phyloP scores from a whole-genome alignment of 2,797 vertebrate species.

The Acanthornis magna region DNA sequence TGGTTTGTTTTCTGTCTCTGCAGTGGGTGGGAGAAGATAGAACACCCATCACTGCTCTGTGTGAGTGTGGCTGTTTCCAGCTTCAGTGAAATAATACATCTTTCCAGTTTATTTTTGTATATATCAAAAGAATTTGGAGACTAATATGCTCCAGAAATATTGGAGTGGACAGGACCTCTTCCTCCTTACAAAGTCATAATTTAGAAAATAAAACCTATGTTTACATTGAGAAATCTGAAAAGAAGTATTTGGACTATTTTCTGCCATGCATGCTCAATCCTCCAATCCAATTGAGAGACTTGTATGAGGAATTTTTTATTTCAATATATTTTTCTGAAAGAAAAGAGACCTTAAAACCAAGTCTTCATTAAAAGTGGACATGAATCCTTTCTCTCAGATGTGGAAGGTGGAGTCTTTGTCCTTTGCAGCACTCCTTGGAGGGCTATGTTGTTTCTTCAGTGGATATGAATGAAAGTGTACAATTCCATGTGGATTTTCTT shows the following conservation, averaged over 20 bases:
- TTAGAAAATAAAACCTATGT: not conserved
- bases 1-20: not conserved
- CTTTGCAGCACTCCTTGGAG: not conserved
- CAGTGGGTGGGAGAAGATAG: not conserved
- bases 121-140: not conserved
- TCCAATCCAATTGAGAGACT: not conserved
- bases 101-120: not conserved
- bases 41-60: not conserved
- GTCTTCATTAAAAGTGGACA: not conserved
- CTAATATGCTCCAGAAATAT: not conserved
- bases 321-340: not conserved
- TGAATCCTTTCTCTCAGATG: not conserved
- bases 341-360: not conserved
- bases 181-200: not conserved
- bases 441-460: not conserved
- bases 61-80: not conserved
- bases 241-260: not conserved
- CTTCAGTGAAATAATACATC: not conserved
- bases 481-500: not conserved
- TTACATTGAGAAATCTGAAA: not conserved
- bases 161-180: not conserved
- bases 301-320: not conserved
- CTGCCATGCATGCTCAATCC: not conserved
- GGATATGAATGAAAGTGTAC: not conserved
- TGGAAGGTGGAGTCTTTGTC: not conserved